Evolutionary conservation across 2,888 invertebrate genomes (phyloP).

Genomic region (Scotopteryx bipunctaria): DNA sequence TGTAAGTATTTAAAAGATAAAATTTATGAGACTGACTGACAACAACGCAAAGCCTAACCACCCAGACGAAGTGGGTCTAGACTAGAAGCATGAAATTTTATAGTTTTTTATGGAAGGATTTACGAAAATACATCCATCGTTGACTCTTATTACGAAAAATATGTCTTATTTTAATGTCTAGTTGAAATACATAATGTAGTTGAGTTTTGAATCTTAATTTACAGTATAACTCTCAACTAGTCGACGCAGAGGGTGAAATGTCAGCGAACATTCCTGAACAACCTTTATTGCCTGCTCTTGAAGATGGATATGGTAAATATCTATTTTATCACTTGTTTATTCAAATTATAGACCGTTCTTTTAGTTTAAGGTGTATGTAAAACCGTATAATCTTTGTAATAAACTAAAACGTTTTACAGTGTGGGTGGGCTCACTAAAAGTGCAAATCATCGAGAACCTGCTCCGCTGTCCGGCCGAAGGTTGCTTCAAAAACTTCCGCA

Average conservation of each 20-base stretch:
- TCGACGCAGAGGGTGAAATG: constrained; percentile 20
- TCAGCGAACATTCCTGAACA: constrained; percentile 21
- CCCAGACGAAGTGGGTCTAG: no score
- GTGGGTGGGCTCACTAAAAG: constrained; percentile 84
- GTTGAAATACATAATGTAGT: no score
- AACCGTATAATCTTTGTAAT: not conserved
- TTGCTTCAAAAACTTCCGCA: constrained; percentile 95
- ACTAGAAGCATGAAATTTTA: no score
- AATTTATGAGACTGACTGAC: no score
- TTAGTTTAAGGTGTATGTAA: no score
- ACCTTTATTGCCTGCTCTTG: constrained; percentile 46
- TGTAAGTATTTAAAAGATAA: constrained; percentile 28
- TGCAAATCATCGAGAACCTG: constrained; percentile 87
- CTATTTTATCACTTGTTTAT: not conserved
- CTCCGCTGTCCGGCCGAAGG: constrained; percentile 90
- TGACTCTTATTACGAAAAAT: no score
- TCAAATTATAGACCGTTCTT: no score
- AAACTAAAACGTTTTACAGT: constrained; percentile 55
- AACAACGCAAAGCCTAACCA: no score
- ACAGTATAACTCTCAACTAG: constrained; percentile 30
- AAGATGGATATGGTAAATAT: constrained; percentile 68
- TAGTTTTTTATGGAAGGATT: no score
- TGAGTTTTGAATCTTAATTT: constrained; percentile 6
- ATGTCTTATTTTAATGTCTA: no score
- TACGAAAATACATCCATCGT: no score